These are phyloP conservation scores for Geopemphigus sp. DNA, from an alignment of 1,140 invertebrate genomes.

Conservation along the genomic window DNA sequence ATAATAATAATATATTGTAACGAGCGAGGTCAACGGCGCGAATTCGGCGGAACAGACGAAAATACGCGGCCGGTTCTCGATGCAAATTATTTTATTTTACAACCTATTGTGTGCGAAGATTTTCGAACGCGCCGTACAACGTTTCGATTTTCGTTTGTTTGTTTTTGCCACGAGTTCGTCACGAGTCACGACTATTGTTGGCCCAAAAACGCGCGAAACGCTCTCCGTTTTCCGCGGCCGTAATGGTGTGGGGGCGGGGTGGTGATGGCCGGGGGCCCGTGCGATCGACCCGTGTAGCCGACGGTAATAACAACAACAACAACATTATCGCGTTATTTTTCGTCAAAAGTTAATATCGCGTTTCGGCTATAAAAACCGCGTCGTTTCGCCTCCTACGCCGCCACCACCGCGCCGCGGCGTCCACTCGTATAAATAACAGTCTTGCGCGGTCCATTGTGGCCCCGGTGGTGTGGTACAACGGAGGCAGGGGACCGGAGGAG, in stretches of 20 bases:
- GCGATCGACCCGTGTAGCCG: too few species aligned
- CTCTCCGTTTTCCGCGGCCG: too few species aligned
- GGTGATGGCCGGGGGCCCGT: too few species aligned
- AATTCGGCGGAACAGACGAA: not conserved
- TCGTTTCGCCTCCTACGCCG: conserved; percentile 17
- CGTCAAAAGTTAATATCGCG: not conserved
- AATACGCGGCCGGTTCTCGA: not conserved
- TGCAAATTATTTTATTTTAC: conserved; percentile 22
- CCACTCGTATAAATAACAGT: not conserved
- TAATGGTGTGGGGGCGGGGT: too few species aligned
- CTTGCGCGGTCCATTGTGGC: conserved; percentile 6
- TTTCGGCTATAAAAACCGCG: not conserved
- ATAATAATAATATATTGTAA: not conserved
- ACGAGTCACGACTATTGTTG: not conserved
- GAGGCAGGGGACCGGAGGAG: too few species aligned
- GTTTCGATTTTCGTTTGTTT: too few species aligned
- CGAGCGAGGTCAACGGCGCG: not conserved
- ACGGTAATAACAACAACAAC: not conserved
- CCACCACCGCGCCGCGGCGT: too few species aligned
- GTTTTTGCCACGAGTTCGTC: not conserved
- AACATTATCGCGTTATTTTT: not conserved
- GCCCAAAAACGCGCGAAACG: too few species aligned
- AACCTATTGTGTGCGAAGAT: not conserved
- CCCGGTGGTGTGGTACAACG: not conserved
- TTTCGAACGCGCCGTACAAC: not conserved